These are phyloP conservation scores for Oncorhynchus kisutch DNA, from an alignment of 2,113 vertebrate genomes.

Conservation along the genomic window DNA sequence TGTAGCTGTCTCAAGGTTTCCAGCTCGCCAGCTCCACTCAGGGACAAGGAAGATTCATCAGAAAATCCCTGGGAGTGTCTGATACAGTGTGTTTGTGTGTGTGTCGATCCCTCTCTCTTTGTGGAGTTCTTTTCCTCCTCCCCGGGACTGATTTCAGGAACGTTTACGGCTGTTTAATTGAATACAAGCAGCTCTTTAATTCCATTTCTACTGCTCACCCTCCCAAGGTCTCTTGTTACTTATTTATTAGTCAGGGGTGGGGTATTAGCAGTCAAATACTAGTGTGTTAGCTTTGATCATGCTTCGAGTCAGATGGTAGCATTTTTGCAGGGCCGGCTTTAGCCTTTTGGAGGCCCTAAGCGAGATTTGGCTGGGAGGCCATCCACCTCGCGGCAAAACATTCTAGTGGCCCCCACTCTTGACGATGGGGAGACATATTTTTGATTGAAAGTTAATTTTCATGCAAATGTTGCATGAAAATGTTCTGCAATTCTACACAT, in stretches of 20 bases:
- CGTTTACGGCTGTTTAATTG: conserved; percentile 27
- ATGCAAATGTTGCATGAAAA: too few species aligned
- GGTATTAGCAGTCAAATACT: conserved; percentile 12
- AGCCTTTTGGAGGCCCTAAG: too few species aligned
- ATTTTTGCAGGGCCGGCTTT: too few species aligned
- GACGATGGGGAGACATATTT: too few species aligned
- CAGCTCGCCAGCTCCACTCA: conserved; percentile 22
- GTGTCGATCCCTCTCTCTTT: not conserved
- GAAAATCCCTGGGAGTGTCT: not conserved
- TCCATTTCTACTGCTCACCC: conserved; percentile 35
- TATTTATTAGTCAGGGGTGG: conserved; percentile 24
- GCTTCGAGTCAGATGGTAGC: not conserved
- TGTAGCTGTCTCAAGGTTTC: conserved; percentile 32
- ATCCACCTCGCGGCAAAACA: too few species aligned
- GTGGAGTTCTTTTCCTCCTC: not conserved
- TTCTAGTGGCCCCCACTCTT: too few species aligned
- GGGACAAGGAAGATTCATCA: conserved; percentile 23
- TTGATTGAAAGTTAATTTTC: too few species aligned
- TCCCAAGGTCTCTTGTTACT: conserved; percentile 17
- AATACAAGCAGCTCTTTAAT: conserved; percentile 43
- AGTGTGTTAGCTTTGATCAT: conserved; percentile 30
- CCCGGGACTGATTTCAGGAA: not conserved
- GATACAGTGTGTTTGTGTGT: conserved; percentile 3
- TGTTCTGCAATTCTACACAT: too few species aligned
- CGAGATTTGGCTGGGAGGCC: too few species aligned